Conservation (phyloP, 2,797 vertebrate genomes). For the Sebastes cheni region DNA sequence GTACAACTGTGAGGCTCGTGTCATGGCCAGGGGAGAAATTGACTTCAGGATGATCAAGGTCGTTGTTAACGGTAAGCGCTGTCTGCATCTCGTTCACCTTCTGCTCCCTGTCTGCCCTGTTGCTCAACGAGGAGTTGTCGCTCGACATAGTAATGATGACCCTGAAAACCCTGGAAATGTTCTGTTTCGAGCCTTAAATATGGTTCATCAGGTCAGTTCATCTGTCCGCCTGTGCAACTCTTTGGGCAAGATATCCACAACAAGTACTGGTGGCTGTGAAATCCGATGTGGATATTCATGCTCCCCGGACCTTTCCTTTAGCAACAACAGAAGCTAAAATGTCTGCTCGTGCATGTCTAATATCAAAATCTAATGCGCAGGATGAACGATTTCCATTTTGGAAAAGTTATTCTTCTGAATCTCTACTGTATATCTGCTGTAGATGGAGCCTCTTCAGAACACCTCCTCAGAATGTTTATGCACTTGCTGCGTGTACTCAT, state of each 20-base stretch:
- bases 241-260: neutral
- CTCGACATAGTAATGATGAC: neutral
- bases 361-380: neutral
- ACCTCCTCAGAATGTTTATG: neutral
- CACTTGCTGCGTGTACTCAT: neutral
- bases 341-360: neutral
- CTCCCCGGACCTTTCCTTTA: neutral
- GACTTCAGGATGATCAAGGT: constrained; percentile 94
- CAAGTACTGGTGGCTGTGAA: neutral
- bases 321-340: neutral
- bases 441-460: neutral
- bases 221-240: neutral
- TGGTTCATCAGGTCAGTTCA: neutral
- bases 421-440: neutral
- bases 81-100: constrained; percentile 5
- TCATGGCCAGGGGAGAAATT: constrained; percentile 94
- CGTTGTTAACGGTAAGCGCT: constrained; percentile 92
- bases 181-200: neutral
- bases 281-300: neutral
- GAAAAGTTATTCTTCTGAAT: neutral
- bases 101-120: neutral
- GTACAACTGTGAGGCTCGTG: constrained; percentile 95
- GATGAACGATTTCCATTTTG: neutral
- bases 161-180: neutral
- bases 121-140: neutral